Base-by-base conservation (phyloP, 2,888 invertebrate species). In the Heliconius erato region DNA sequence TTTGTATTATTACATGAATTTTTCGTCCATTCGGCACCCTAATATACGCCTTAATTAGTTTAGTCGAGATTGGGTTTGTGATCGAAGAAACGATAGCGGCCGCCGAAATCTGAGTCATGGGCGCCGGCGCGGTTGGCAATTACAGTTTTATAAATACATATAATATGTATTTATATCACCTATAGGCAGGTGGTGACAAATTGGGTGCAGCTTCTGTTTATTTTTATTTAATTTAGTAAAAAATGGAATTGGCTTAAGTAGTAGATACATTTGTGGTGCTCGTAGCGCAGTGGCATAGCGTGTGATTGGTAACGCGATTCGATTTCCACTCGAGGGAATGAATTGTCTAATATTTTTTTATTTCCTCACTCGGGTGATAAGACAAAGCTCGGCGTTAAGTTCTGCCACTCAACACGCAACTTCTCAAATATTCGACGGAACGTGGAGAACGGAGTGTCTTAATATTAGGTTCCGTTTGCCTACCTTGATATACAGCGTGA, bases 1-100 rank as follows among this genome's bases (percentile, higher is more conserved):
- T 80, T 82, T 35, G 80, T 82, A 89, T 90, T 90, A 90, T 90
- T 90, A 90, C 87, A 87, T 78, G 87, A 88, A 85, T 86, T 90
- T 91, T 91, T 90, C 90, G 88, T 92, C 89, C 88, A 89, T 89
- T 91, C 92, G 88, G 91, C 92, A 91, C 92, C 92, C 93, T 90
- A 92, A 92, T 91, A 89, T 90, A 91, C 88, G 89, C 91, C 90
- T 92, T 93, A 93, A 94, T 94, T 93, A 93, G 92, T 88, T 89
- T 85, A 88, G 90, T 89, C 86, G 89, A 90, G 89, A 90, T 91
- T 88, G 89, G 91, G 93, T 92, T 93, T 89, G 90, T 90, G 91
- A 94, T 93, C 92, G 88, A 87, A 86, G 89, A 88, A 89, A 90
- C 91, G 91, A 89, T 92, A 91, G 90, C 91, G 90, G 91, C 88